Base-by-base conservation (phyloP, 2,113 vertebrate genomes). In the Callithrix jacchus region DNA sequence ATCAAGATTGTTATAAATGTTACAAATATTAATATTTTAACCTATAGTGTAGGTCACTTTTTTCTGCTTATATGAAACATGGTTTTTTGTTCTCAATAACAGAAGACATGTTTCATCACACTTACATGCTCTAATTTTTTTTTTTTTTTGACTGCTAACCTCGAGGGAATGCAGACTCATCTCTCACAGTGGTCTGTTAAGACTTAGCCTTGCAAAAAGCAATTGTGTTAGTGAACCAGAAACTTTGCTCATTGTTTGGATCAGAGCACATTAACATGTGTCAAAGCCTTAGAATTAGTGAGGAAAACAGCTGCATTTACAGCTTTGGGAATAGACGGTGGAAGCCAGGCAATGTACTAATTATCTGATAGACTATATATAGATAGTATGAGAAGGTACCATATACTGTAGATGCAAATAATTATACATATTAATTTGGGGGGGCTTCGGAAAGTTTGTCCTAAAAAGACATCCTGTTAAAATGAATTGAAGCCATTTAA, bases 361-460 rank as follows among this genome's bases (percentile, higher is more conserved):
- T 64, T 30, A 56, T 32, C 2, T 73, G 17, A 70, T 21, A 84
- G 10, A 74, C 21, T 37, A 21, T 40, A 25, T 32, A 42, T 4
- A 58, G 40, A 56, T 66, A 49, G 37, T 12, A 45, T 0, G 47
- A 42, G 3, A 64, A 96, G 89, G 25, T 37, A 52, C 1, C 32
- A 18, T 58, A 20, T 2, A n/a, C 21, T 47, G 12, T 2, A 40
- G 25, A 79, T 25, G 9, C 8, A n/a, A 85, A 40, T 25, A 45
- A 91, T 88, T 0, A 52, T 2, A 93, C 37, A 49, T 45, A 89
- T 3, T 17, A 8, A 71, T 37, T 30, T 32, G 30, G 9, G 32
- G 8, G 16, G 0, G 0, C 0, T 30, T 2, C 5, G 14, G 9
- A 12, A 30, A 37, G 68, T 14, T 16, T 82, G 20, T 21, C 20